Conservation (phyloP, 2,113 vertebrate species). For the Microcebus murinus region DNA sequence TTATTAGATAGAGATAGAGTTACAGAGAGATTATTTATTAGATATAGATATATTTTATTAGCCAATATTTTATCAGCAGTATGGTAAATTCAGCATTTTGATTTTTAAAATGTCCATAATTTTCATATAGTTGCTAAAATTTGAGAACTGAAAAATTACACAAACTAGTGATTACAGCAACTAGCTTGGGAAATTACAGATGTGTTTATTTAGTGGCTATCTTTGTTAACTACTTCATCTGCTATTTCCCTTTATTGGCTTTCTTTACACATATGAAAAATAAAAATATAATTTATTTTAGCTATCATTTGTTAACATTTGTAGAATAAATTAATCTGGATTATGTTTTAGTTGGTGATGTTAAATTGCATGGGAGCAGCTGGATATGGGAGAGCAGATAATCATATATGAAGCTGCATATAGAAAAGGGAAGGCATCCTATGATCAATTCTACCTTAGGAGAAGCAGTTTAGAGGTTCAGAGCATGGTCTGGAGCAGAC, state of each 20-base stretch:
- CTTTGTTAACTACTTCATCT: neutral
- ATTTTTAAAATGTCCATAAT: neutral
- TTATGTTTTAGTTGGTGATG: neutral
- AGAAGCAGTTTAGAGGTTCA: neutral
- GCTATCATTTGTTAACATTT: neutral
- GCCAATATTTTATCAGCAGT: conserved; percentile 2
- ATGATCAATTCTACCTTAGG: neutral
- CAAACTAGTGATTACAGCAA: neutral
- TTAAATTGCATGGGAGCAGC: neutral
- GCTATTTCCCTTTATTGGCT: neutral
- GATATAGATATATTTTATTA: neutral
- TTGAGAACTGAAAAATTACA: neutral
- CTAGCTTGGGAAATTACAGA: neutral
- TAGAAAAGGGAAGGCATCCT: neutral
- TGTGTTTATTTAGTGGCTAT: neutral
- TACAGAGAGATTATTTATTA: too few species aligned
- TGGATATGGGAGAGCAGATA: neutral
- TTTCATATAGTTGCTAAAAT: neutral
- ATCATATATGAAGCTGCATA: neutral
- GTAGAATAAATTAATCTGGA: neutral
- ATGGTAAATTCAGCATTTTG: neutral
- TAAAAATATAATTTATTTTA: neutral
- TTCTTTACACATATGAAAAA: neutral
- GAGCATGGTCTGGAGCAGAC: neutral
- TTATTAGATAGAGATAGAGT: too few species aligned